A percentile compares a stretch with the other conserved stretches of the same genome.
Evolutionary conservation across 2,888 invertebrate genomes (phyloP).

Genomic region (Euzetes globulus): DNA sequence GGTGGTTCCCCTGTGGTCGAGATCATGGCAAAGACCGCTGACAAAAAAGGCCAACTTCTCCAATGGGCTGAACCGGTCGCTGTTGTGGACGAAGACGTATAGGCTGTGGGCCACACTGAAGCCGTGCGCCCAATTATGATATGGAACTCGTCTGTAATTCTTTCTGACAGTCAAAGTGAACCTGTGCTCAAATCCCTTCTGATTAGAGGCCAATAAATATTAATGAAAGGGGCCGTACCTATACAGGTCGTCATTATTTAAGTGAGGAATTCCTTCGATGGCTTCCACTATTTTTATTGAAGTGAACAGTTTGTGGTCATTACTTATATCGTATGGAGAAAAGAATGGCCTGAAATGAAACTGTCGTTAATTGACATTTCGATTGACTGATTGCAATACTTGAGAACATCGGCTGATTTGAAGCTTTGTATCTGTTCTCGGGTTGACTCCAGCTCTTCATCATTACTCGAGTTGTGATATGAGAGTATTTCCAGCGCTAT

Average conservation of each 20-base stretch:
- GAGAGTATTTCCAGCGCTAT: slow-evolving; percentile 73
- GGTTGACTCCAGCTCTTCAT: slow-evolving; percentile 56
- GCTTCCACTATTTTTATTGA: slow-evolving; percentile 10
- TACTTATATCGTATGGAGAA: not conserved
- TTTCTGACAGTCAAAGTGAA: slow-evolving; percentile 74
- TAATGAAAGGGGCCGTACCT: not conserved
- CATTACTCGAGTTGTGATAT: slow-evolving; percentile 68
- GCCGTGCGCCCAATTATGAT: slow-evolving; percentile 81
- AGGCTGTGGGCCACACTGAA: slow-evolving; percentile 78
- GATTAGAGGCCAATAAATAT: not conserved
- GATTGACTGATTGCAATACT: not conserved
- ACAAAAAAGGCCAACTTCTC: slow-evolving; percentile 70
- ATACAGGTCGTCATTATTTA: slow-evolving; percentile 7
- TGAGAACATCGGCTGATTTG: not conserved
- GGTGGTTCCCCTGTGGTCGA: slow-evolving; percentile 77
- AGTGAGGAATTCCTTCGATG: not conserved
- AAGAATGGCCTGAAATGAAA: not conserved
- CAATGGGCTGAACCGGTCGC: slow-evolving; percentile 53
- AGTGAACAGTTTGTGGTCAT: slow-evolving; percentile 18
- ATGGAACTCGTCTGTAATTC: slow-evolving; percentile 73
- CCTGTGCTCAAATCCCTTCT: not conserved
- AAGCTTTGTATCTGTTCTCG: not conserved
- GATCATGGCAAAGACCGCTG: slow-evolving; percentile 72
- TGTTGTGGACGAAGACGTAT: slow-evolving; percentile 63
- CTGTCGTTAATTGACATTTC: not conserved